Percentiles rank a stretch among this genome's conserved stretches.
Evolutionary conservation across 2,797 vertebrate species (phyloP).

Genomic region (Acrossocheilus fasciatus): DNA sequence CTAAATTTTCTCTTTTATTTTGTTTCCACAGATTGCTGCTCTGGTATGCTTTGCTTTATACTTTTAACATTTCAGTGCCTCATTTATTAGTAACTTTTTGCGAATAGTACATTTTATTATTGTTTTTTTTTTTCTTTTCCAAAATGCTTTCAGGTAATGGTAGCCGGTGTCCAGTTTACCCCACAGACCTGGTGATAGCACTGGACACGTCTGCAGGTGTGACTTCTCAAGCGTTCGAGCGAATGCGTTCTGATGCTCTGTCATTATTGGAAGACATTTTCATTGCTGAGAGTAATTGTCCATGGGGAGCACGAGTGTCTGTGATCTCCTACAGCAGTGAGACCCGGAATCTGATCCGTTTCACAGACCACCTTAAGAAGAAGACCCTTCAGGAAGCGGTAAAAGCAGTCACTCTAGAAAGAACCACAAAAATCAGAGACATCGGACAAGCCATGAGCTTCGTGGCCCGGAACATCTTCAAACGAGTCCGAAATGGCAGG

Average conservation of each 20-base stretch:
- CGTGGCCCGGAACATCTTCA: conserved; percentile 86
- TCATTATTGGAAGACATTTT: conserved; percentile 78
- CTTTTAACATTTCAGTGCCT: neutral
- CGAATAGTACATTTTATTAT: neutral
- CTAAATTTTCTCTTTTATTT: conserved; percentile 2
- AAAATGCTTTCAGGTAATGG: conserved; percentile 61
- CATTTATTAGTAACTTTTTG: neutral
- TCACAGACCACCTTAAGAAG: conserved; percentile 80
- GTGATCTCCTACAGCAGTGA: conserved; percentile 79
- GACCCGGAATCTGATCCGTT: conserved; percentile 81
- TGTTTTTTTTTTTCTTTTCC: no score
- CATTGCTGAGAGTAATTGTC: conserved; percentile 86
- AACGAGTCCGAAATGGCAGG: conserved; percentile 77
- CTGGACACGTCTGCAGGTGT: conserved; percentile 86
- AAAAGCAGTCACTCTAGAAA: conserved; percentile 72
- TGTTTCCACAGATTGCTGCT: conserved; percentile 54
- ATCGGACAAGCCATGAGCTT: conserved; percentile 85
- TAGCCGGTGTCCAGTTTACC: conserved; percentile 79
- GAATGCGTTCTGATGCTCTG: conserved; percentile 78
- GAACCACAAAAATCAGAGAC: conserved; percentile 71
- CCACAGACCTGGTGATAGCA: conserved; percentile 87
- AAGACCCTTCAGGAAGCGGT: conserved; percentile 74
- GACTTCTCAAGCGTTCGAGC: conserved; percentile 74
- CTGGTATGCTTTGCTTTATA: conserved; percentile 40
- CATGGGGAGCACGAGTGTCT: conserved; percentile 82